phyloP scores from a whole-genome alignment of 2,888 invertebrate species.

The Thecophora atra region DNA sequence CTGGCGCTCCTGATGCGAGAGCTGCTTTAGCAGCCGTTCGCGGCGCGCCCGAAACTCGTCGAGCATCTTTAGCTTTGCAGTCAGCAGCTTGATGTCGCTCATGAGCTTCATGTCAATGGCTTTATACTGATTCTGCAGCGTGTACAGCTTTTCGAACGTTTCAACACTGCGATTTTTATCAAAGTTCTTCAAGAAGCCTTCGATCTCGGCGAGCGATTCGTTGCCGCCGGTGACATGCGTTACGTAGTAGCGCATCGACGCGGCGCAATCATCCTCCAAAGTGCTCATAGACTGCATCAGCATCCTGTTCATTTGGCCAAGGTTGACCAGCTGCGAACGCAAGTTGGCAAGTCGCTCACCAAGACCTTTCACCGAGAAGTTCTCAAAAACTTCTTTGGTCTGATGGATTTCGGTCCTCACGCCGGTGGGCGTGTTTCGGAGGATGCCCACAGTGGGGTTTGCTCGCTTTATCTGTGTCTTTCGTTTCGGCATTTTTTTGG shows the following conservation, averaged over 20 bases:
- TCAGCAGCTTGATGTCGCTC: slow-evolving; percentile 16
- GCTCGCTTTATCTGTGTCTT: too few species aligned
- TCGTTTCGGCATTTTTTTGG: too few species aligned
- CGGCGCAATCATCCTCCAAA: slow-evolving; percentile 14
- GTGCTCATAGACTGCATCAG: background rate
- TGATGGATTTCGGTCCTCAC: background rate
- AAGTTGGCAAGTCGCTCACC: background rate
- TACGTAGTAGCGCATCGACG: background rate
- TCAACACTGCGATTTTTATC: background rate
- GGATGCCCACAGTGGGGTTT: too few species aligned
- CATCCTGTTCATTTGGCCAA: slow-evolving; percentile 2
- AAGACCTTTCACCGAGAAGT: slow-evolving; percentile 10
- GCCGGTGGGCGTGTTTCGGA: background rate
- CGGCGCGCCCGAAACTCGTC: slow-evolving; percentile 19
- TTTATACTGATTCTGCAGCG: slow-evolving; percentile 12
- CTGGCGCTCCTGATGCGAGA: background rate
- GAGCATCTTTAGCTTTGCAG: slow-evolving; percentile 11
- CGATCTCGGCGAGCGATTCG: background rate
- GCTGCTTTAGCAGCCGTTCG: background rate
- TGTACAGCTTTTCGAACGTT: background rate
- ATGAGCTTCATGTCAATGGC: slow-evolving; percentile 1
- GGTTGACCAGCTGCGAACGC: background rate
- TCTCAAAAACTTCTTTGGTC: background rate
- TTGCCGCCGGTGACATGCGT: background rate
- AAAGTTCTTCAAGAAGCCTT: background rate